phyloP scores from a whole-genome alignment of 2,888 invertebrate genomes.

The Melanostoma mellinum region DNA sequence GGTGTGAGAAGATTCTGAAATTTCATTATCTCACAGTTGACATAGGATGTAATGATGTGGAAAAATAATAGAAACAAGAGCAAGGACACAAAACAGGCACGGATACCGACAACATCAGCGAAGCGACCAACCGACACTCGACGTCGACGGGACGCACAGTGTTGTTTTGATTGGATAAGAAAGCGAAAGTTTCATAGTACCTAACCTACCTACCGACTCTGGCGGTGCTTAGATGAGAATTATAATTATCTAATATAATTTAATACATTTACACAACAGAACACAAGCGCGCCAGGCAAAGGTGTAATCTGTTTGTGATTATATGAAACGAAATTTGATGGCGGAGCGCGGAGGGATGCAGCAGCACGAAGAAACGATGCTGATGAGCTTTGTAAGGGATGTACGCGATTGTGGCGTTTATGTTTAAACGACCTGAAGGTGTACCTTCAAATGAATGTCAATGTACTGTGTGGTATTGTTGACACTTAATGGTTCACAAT shows the following conservation, averaged over 20 bases:
- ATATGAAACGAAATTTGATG: too few relatives aligned
- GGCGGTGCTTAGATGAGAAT: neutral
- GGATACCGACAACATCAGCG: neutral
- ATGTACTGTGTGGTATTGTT: too few relatives aligned
- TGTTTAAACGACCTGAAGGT: too few relatives aligned
- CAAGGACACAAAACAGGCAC: too few relatives aligned
- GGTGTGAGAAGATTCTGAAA: constrained; percentile 38
- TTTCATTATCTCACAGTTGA: constrained; percentile 65
- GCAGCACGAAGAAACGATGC: too few relatives aligned
- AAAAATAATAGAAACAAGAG: constrained; percentile 46
- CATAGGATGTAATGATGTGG: constrained; percentile 59
- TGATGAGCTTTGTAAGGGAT: too few relatives aligned
- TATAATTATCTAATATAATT: constrained; percentile 11
- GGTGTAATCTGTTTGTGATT: too few relatives aligned
- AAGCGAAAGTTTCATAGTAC: constrained; percentile 39
- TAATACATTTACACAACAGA: neutral
- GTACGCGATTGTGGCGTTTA: too few relatives aligned
- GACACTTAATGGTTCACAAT: too few relatives aligned
- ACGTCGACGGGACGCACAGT: neutral
- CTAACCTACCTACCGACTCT: neutral
- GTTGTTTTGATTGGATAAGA: constrained; percentile 29
- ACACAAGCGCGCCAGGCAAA: too few relatives aligned
- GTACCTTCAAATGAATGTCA: too few relatives aligned
- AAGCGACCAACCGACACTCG: neutral
- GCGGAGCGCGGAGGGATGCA: too few relatives aligned